Evolutionary conservation across 2,888 invertebrate genomes (phyloP), one percentile per base, ranked within the genome.

Genomic region (Lucinisca nassula): DNA sequence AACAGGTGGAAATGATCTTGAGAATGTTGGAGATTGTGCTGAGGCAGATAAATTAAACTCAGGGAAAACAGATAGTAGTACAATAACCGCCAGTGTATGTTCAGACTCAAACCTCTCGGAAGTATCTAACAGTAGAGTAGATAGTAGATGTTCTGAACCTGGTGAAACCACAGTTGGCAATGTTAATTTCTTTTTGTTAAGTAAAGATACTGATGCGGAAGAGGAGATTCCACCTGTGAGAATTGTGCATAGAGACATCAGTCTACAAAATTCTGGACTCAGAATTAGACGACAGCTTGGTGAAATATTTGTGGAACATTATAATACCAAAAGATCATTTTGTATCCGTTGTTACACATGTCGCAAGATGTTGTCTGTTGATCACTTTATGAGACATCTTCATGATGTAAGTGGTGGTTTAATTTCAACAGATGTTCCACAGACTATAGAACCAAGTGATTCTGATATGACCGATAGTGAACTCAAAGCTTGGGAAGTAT

Each of bases 301-400:
- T 8, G 92, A 93, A 81, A 92, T 95, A 37, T 92, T 94, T 81
- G 79, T 95, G 27, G 92, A 94, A 61, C 84, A 92, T 81, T 95
- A 94, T 88, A 88, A 91, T n/a, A 92, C 90, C 37, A 92, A 92
- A 74, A 92, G 93, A 76, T 93, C 95, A 0, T 87, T 93, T 10
- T 95, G 95, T 88, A 92, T 96, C 37, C 91, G 92, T 30, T 96
- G 96, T 89, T 91, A 90, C 51, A 94, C 94, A 0, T 96, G 96
- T 88, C 84, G 92, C 10, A 93, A 95, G 87, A 90, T 94, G 67
- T 90, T 95, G 78, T 93, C 94, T 12, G 93, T 95, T 6, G 92
- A 93, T 37, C 89, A 92, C 61, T 96, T 96, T 84, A 80, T 95
- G 74, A 90, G 92, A 55, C 95, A 95, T 87, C 91, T 94, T 79